Evolutionary conservation across 2,888 invertebrate species (phyloP).

Genomic region (Alentia gelatinosa): DNA sequence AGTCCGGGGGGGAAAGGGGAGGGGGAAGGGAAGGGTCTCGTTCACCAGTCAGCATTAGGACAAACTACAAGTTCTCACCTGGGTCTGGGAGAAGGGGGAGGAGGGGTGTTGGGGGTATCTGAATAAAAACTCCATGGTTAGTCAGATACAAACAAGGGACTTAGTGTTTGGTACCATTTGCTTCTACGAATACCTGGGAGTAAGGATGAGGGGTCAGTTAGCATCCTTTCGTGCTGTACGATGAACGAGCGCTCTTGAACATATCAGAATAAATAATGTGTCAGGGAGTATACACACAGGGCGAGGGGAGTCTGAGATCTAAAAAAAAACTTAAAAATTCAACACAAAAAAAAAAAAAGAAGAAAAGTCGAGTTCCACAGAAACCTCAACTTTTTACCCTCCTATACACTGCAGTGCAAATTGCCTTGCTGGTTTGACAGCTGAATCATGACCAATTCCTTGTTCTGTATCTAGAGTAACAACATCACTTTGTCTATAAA

Average conservation of each 20-base stretch:
- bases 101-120: not conserved
- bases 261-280: slow-evolving; percentile 26
- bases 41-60: slow-evolving; percentile 3
- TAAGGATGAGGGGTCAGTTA: not conserved
- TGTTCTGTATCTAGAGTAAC: slow-evolving; percentile 12
- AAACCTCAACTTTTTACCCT: not conserved
- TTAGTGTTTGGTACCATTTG: not conserved
- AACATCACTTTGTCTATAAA: slow-evolving; percentile 51
- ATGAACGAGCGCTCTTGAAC: slow-evolving; percentile 2
- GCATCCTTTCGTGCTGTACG: slow-evolving; percentile 7
- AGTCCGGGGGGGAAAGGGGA: not conserved
- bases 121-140: too few relatives aligned
- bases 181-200: not conserved
- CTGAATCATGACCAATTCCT: not conserved
- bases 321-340: not conserved
- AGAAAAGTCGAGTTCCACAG: not conserved
- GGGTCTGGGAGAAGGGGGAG: not conserved
- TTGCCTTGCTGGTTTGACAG: not conserved
- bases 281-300: not conserved
- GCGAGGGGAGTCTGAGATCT: slow-evolving; percentile 21
- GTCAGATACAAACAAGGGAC: too few relatives aligned
- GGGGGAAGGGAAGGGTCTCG: not conserved
- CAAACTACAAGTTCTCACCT: slow-evolving; percentile 10
- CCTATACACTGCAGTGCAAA: slow-evolving; percentile 40
- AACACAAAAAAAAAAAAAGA: not conserved